These are phyloP conservation scores for Sinohyriopsis cumingii DNA, from an alignment of 2,888 invertebrate genomes.

Conservation along the genomic window DNA sequence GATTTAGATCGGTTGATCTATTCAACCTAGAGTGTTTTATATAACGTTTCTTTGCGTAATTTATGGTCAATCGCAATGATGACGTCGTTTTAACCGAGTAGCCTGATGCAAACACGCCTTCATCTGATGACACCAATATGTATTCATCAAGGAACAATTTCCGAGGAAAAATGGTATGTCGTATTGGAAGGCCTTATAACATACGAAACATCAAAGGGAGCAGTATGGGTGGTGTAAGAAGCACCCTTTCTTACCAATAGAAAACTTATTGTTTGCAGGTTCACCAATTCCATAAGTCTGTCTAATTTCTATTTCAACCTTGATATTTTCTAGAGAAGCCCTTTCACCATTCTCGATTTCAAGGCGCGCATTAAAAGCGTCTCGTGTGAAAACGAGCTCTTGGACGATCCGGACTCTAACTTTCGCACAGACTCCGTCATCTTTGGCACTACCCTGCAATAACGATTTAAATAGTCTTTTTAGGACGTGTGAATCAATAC, in stretches of 20 bases:
- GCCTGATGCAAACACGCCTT: too few species aligned
- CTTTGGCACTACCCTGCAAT: slow-evolving; percentile 13
- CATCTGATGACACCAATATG: too few species aligned
- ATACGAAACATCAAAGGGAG: too few species aligned
- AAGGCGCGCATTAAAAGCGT: slow-evolving; percentile 43
- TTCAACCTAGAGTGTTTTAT: too few species aligned
- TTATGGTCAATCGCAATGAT: too few species aligned
- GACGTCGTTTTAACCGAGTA: too few species aligned
- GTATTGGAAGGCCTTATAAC: too few species aligned
- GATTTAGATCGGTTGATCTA: too few species aligned
- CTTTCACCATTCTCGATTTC: slow-evolving; percentile 48
- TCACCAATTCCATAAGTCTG: slow-evolving; percentile 21
- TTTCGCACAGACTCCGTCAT: slow-evolving; percentile 44
- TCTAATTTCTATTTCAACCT: slow-evolving; percentile 29
- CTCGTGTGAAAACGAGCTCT: slow-evolving; percentile 40
- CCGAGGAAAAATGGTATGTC: too few species aligned
- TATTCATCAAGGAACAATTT: too few species aligned
- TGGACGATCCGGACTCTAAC: slow-evolving; percentile 43
- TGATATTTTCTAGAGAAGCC: slow-evolving; percentile 26
- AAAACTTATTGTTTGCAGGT: slow-evolving; percentile 30
- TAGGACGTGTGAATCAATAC: not conserved
- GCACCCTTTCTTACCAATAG: slow-evolving; percentile 26
- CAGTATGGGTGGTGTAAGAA: too few species aligned
- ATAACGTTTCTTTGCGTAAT: too few species aligned
- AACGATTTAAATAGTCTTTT: not conserved